Conservation (phyloP, 2,113 vertebrate species). For the Myocastor coypus region DNA sequence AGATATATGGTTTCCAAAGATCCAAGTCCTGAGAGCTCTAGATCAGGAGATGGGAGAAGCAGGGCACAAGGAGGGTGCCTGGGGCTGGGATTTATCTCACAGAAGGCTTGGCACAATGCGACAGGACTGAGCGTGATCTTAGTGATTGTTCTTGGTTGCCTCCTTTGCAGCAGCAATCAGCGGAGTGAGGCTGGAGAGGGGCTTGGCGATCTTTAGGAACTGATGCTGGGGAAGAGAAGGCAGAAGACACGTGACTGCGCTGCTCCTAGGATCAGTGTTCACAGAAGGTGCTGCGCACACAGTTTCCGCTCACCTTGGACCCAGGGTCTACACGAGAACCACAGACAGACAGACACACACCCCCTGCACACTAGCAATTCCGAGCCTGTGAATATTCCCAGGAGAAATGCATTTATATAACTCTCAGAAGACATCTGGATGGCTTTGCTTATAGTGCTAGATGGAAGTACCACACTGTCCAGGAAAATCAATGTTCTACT, state of each 20-base stretch:
- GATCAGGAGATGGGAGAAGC: slow-evolving; percentile 70
- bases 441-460: slow-evolving; percentile 17
- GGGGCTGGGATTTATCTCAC: slow-evolving; percentile 55
- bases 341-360: neutral
- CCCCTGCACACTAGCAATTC: neutral
- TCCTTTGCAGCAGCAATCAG: slow-evolving; percentile 98
- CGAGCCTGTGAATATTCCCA: neutral
- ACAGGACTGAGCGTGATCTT: slow-evolving; percentile 52
- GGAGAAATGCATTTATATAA: slow-evolving; percentile 12
- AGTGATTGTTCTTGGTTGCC: slow-evolving; percentile 96
- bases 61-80: slow-evolving; percentile 62
- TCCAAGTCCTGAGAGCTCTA: slow-evolving; percentile 58
- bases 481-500: slow-evolving; percentile 34
- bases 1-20: neutral
- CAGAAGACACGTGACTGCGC: slow-evolving; percentile 32
- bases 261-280: neutral
- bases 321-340: slow-evolving; percentile 36
- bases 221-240: slow-evolving; percentile 90
- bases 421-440: neutral
- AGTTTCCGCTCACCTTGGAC: slow-evolving; percentile 18
- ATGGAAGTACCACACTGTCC: neutral
- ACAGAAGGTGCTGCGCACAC: neutral
- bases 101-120: slow-evolving; percentile 70
- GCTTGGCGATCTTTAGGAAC: slow-evolving; percentile 97
- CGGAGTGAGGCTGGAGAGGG: slow-evolving; percentile 97